Conservation (phyloP, 1,140 invertebrate genomes). For the Cyclina sinensis region DNA sequence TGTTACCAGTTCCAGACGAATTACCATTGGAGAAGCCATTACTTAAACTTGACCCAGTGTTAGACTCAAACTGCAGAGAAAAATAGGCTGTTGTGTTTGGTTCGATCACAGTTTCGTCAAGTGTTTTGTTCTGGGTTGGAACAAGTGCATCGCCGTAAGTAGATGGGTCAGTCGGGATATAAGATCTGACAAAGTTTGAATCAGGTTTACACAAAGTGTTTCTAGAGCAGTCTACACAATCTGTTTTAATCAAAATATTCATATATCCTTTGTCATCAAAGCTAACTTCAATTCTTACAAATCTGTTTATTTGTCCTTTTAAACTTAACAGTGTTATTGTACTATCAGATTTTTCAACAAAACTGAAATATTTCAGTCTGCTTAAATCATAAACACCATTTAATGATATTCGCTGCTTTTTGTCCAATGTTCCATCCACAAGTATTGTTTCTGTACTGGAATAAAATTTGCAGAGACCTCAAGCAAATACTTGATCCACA, state of each 20-base stretch:
- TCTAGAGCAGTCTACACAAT: constrained; percentile 42
- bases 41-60: background rate
- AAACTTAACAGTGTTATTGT: background rate
- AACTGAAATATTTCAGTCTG: constrained; percentile 20
- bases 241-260: constrained; percentile 26
- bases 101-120: constrained; percentile 39
- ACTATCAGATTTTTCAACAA: constrained; percentile 23
- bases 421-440: constrained; percentile 40
- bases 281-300: constrained; percentile 14
- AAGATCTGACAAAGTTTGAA: constrained; percentile 32
- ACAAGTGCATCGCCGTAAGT: constrained; percentile 52
- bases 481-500: constrained; percentile 39
- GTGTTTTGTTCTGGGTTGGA: constrained; percentile 15
- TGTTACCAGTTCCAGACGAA: background rate
- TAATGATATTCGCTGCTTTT: background rate
- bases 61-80: constrained; percentile 48
- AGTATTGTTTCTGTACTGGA: constrained; percentile 42
- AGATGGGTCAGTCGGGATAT: constrained; percentile 39
- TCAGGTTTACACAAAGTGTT: constrained; percentile 26
- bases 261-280: constrained; percentile 53
- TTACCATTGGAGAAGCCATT: background rate
- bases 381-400: constrained; percentile 25
- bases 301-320: background rate
- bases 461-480: constrained; percentile 51
- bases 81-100: constrained; percentile 35